Base-by-base conservation (phyloP, 1,140 invertebrate genomes). In the Leptoteleia sp. region DNA sequence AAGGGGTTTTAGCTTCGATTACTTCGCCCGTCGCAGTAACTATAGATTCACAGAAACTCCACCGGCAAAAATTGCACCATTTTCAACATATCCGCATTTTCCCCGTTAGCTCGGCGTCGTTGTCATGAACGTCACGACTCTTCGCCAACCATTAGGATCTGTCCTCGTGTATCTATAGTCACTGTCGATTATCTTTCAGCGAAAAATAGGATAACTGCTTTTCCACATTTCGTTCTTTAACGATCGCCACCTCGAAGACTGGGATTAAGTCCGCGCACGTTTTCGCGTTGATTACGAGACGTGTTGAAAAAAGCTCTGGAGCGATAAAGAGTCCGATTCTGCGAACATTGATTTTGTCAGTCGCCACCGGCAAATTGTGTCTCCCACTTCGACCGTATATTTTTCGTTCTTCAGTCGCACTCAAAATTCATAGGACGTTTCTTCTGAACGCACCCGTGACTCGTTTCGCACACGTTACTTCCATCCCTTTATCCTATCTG, bases 221-320 rank as follows among this genome's bases (percentile, higher is more conserved):
- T 55, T 22, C 17, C 38, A 31, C 33, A 8, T 57, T 70, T 47
- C 42, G 8, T 52, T 35, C 12, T n/a, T 70, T 35, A 40, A 16
- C 54, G 16, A 52, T 52, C 38, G 57, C 35, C 15, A 47, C n/a
- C 48, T 62, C 48, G 31, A 47, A 65, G 59, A 65, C 72, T 61
- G 61, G 62, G 45, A 67, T 67, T 67, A 67, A 76, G 35, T 65
- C 43, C 27, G 31, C 15, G 54, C 71, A 59, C 71, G 71, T 65
- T 17, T 31, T 29, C 33, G 25, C 29, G 9, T 42, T 59, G 42
- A 65, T 52, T 29, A 37, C 70, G 16, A 50, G 13, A 67, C 71
- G 61, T 59, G 61, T 38, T 31, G 38, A 54, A 29, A 52, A 59
- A 47, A 62, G 17, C 42, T 40, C 38, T 17, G 29, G 16, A 57